Conservation (phyloP, 2,113 vertebrate species). For the Fulmarus glacialis region DNA sequence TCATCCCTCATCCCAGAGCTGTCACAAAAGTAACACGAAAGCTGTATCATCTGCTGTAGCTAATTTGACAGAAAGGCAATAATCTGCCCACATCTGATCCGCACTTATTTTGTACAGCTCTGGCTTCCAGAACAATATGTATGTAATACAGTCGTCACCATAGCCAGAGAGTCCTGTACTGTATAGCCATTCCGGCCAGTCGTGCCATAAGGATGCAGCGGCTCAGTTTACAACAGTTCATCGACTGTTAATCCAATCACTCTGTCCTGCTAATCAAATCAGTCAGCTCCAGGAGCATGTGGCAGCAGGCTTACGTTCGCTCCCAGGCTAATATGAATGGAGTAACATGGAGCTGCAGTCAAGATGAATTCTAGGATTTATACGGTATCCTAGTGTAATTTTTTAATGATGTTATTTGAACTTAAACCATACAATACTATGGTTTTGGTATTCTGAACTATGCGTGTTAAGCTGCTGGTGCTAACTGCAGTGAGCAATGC, state of each 20-base stretch:
- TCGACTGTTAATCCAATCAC: conserved; percentile 36
- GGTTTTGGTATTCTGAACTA: background rate
- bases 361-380: background rate
- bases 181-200: background rate
- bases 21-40: background rate
- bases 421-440: background rate
- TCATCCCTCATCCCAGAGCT: background rate
- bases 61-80: background rate
- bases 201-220: background rate
- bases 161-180: background rate
- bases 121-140: background rate
- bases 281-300: background rate
- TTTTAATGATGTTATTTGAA: background rate
- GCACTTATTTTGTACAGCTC: background rate
- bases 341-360: background rate
- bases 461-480: background rate
- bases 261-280: conserved; percentile 40
- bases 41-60: background rate
- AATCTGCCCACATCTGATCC: background rate
- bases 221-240: conserved; percentile 10
- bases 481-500: background rate
- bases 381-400: background rate
- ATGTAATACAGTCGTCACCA: background rate
- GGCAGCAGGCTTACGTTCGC: rapidly evolving
- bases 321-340: rapidly evolving